Evolutionary conservation across 2,797 vertebrate species (phyloP).

Genomic region (Phrynocephalus vlangalii): DNA sequence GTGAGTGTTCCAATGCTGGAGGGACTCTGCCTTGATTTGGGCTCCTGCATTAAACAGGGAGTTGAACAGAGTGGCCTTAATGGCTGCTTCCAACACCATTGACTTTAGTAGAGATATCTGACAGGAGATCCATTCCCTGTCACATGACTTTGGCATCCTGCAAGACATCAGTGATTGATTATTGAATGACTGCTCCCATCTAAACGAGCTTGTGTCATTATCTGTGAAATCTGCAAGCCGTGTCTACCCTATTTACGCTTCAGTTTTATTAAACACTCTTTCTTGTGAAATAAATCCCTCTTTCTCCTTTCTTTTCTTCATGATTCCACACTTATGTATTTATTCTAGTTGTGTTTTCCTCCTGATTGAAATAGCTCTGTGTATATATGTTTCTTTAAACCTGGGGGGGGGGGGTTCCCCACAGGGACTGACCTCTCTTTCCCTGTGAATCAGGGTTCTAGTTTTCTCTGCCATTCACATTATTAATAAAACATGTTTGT

Average conservation of each 20-base stretch:
- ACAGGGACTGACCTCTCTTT: not conserved
- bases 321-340: not conserved
- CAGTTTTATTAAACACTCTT: not conserved
- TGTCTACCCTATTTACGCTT: not conserved
- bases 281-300: not conserved
- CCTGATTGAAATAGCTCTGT: too few relatives aligned
- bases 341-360: not conserved
- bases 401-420: not conserved
- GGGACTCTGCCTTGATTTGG: too few relatives aligned
- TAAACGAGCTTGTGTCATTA: not conserved
- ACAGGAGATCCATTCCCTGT: not conserved
- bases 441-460: not conserved
- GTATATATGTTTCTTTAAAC: not conserved
- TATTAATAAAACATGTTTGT: not conserved
- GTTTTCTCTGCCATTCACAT: not conserved
- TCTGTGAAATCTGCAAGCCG: not conserved
- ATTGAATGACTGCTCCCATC: not conserved
- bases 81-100: too few relatives aligned
- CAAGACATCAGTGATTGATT: not conserved
- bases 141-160: not conserved
- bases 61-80: too few relatives aligned
- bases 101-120: constrained; percentile 1
- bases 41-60: too few relatives aligned
- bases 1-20: too few relatives aligned
- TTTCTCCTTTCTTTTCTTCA: not conserved